Evolutionary conservation across 2,888 invertebrate species (phyloP), one percentile per base, ranked within the genome.

Genomic region (Lapara coniferarum): DNA sequence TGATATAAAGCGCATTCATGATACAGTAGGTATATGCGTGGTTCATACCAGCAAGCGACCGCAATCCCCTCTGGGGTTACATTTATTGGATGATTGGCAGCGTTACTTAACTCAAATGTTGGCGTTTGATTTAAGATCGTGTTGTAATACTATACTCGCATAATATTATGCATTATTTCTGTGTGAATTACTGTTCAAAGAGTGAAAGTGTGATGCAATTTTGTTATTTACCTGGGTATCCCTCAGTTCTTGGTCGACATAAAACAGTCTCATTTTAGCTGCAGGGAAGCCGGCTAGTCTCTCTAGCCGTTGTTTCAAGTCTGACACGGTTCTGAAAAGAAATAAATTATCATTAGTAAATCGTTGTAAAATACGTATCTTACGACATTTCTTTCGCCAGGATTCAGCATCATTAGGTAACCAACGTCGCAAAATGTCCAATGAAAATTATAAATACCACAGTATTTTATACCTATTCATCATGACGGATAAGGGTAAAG

Each of bases 231-330:
- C 92, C 94, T 95, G 93, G 37, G 94, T 91, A 80, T 96, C 96
- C 74, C 95, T 92, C 66, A 96, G 90, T 78, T 96, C 97, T 88
- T 97, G 97, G 86, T 98, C 98, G 12, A 97, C 95, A 86, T 98
- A 98, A 89, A 96, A 98, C 25, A 99, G 94, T 74, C 97, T 95
- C 97, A 98, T 98, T 89, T 97, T 97, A 68, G 96, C 95, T 0
- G 97, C 96, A 51, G 97, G 96, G 85, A 98, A 96, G 69, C 97
- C 97, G 68, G 97, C 96, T 84, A 98, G 95, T 52, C 96, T 94
- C 85, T 98, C 98, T 81, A 98, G 89, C 77, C 96, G 96, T 59
- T 95, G 94, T 89, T 98, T 98, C 74, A 98, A 90, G 85, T 98
- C 98, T 71, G 95, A 95, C 16, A 98, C 97, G 63, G 96, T 97